Evolutionary conservation across 1,140 invertebrate species (phyloP).

Genomic region (Drepana arcuata): DNA sequence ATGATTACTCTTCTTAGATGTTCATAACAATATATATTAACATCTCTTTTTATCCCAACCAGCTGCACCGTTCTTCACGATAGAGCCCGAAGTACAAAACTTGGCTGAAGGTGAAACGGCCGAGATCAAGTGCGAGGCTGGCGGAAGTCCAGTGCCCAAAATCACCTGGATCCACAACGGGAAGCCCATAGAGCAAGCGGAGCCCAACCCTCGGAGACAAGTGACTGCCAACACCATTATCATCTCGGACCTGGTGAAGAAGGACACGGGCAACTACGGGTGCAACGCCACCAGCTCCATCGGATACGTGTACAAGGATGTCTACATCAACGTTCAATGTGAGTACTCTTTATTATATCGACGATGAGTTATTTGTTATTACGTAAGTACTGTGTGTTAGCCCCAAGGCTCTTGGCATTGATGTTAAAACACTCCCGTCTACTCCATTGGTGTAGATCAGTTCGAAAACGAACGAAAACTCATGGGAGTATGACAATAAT

Average conservation of each 20-base stretch:
- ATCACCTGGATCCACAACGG: constrained; percentile 99
- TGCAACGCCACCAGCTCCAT: constrained; percentile 99
- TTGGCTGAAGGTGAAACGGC: constrained; percentile 93
- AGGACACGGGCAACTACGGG: constrained; percentile 97
- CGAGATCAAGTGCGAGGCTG: constrained; percentile 89
- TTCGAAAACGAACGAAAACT: too few species aligned
- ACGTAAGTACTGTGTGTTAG: too few species aligned
- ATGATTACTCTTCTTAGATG: too few species aligned
- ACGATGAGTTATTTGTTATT: too few species aligned
- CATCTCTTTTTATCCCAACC: too few species aligned
- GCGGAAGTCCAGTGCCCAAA: constrained; percentile 89
- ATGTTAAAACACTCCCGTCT: too few species aligned
- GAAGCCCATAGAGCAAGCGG: constrained; percentile 84
- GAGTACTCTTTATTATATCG: too few species aligned
- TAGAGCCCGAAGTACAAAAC: constrained; percentile 91
- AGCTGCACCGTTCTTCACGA: constrained; percentile 93
- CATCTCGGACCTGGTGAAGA: constrained; percentile 87
- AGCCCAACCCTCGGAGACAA: constrained; percentile 80
- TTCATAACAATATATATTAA: too few species aligned
- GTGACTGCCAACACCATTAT: constrained; percentile 83
- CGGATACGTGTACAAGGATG: constrained; percentile 98
- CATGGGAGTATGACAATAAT: too few species aligned
- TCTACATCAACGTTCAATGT: constrained; percentile 95
- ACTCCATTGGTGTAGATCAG: too few species aligned
- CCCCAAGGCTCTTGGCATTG: too few species aligned